Evolutionary conservation across 2,113 vertebrate genomes (phyloP).

Genomic region (Esox niger): DNA sequence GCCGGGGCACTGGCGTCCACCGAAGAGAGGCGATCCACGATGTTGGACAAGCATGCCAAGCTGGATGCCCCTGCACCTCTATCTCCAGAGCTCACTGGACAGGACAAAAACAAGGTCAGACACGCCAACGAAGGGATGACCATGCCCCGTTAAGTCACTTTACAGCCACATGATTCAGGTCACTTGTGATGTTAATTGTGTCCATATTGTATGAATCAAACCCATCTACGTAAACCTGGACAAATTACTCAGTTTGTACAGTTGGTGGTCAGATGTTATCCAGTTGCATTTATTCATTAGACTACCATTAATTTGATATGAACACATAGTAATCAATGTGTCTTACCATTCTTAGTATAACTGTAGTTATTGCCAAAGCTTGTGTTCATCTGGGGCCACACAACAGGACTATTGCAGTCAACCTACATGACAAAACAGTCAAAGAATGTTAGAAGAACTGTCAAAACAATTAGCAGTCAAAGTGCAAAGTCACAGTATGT

Average conservation of each 20-base stretch:
- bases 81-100: constrained; percentile 66
- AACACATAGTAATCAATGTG: background rate
- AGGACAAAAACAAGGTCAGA: background rate
- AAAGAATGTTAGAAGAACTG: background rate
- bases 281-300: background rate
- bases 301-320: background rate
- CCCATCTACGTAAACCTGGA: background rate
- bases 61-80: constrained; percentile 80
- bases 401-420: constrained; percentile 84
- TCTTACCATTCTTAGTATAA: constrained; percentile 82
- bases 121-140: background rate
- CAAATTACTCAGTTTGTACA: background rate
- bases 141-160: background rate
- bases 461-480: background rate
- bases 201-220: background rate
- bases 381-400: constrained; percentile 82
- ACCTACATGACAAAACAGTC: constrained; percentile 15
- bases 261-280: background rate
- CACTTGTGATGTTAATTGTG: background rate
- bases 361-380: constrained; percentile 79
- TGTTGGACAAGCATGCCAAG: constrained; percentile 92
- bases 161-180: no score
- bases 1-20: constrained; percentile 66
- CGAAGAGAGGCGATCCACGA: constrained; percentile 90
- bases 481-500: background rate